A percentile compares a stretch with the other conserved stretches of the same genome.
These are phyloP conservation scores for Orthosia cruda DNA, from an alignment of 2,888 invertebrate genomes.

Conservation along the genomic window DNA sequence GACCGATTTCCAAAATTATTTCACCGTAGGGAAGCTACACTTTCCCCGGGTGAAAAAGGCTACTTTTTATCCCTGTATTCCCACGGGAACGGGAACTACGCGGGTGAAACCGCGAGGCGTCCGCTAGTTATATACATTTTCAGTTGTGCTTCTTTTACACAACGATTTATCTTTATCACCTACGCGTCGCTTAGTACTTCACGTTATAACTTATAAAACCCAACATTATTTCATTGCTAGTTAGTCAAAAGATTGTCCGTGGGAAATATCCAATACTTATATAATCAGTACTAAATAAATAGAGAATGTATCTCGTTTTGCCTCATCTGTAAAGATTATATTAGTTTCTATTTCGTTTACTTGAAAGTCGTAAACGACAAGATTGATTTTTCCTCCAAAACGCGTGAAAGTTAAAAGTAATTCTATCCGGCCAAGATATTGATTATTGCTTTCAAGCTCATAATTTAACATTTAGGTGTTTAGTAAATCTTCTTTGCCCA, in stretches of 20 bases:
- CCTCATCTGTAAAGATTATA: constrained; percentile 26
- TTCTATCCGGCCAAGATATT: not conserved
- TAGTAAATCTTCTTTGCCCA: constrained; percentile 3
- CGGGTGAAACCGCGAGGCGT: too few species aligned
- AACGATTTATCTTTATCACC: not conserved
- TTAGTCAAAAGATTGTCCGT: not conserved
- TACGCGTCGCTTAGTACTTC: too few species aligned
- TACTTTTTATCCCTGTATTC: too few species aligned
- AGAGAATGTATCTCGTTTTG: not conserved
- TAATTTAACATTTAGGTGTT: not conserved
- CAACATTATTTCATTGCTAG: not conserved
- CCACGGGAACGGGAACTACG: too few species aligned
- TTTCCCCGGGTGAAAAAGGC: too few species aligned
- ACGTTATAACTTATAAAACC: not conserved
- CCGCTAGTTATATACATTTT: not conserved
- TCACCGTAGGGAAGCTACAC: too few species aligned
- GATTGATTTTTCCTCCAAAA: constrained; percentile 9
- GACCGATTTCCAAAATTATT: too few species aligned
- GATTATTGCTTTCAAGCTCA: not conserved
- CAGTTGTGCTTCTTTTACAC: not conserved
- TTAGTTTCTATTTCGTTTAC: constrained; percentile 14
- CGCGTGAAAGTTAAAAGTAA: not conserved
- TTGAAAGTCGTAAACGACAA: not conserved
- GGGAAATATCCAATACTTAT: constrained; percentile 9
- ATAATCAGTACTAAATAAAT: constrained; percentile 6